Evolutionary conservation across 2,113 vertebrate genomes (phyloP).

Genomic region (Paratilapia polleni): DNA sequence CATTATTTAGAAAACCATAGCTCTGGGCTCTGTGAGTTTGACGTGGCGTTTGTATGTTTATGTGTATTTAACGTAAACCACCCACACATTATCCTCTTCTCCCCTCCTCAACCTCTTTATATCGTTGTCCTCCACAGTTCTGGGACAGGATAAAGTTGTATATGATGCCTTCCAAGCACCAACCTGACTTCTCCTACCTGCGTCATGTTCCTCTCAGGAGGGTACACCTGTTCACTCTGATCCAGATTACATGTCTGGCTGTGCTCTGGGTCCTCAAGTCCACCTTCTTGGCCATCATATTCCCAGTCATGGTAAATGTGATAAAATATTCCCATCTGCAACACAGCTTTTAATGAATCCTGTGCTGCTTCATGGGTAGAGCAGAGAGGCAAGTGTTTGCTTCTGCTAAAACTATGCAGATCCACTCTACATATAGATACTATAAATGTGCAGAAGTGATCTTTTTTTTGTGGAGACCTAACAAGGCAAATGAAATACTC

Average conservation of each 20-base stretch:
- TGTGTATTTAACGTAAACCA: neutral
- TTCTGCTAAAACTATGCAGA: neutral
- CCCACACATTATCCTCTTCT: neutral
- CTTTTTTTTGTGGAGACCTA: too few relatives aligned
- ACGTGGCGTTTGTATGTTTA: neutral
- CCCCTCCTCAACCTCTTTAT: neutral
- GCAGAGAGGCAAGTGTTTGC: neutral
- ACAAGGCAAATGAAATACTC: too few relatives aligned
- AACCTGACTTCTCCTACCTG: conserved; percentile 90
- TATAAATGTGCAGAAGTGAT: neutral
- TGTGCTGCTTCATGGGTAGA: neutral
- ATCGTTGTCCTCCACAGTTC: conserved; percentile 77
- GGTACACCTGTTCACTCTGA: conserved; percentile 93
- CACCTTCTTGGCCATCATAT: conserved; percentile 85
- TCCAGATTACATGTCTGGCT: conserved; percentile 89
- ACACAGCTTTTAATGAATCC: neutral
- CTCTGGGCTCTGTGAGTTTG: neutral
- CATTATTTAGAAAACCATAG: neutral
- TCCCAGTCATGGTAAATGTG: conserved; percentile 88
- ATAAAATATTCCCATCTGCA: neutral
- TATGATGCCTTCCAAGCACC: conserved; percentile 98
- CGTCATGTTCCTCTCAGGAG: conserved; percentile 92
- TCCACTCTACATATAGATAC: neutral
- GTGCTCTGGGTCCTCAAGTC: conserved; percentile 93
- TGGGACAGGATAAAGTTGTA: conserved; percentile 97